Evolutionary conservation across 2,113 vertebrate genomes (phyloP).

Genomic region (Platanista minor): DNA sequence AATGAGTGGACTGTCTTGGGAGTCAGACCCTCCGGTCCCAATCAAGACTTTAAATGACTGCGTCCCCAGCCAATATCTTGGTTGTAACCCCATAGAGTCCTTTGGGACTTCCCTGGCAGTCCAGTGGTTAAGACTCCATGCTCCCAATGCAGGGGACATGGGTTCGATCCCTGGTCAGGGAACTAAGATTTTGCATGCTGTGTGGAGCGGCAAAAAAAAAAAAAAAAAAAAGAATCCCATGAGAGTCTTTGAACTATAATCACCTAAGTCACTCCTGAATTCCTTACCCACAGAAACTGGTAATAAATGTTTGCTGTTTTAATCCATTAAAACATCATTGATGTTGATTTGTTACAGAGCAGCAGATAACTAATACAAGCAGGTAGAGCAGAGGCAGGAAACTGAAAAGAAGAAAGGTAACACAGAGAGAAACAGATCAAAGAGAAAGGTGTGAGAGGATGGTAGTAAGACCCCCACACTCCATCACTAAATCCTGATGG

Average conservation of each 20-base stretch:
- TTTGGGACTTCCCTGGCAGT: too few relatives aligned
- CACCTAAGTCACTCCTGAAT: neutral
- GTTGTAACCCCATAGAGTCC: neutral
- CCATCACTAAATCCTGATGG: neutral
- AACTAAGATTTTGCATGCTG: too few relatives aligned
- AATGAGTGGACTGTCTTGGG: too few relatives aligned
- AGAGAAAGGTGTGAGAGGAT: neutral
- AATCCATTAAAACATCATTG: neutral
- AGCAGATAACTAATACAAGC: neutral
- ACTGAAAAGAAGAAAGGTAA: neutral
- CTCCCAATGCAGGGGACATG: too few relatives aligned
- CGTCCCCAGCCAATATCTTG: neutral
- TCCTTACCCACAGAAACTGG: neutral
- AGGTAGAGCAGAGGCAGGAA: neutral
- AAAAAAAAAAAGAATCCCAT: neutral
- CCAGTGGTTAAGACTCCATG: too few relatives aligned
- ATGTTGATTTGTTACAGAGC: neutral
- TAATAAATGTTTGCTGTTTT: neutral
- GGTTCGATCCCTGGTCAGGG: too few relatives aligned
- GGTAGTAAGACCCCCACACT: neutral
- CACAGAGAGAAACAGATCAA: neutral
- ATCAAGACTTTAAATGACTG: neutral
- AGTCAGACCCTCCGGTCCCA: neutral
- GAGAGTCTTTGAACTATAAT: neutral
- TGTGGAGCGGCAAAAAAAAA: too few relatives aligned